These are phyloP conservation scores for Drosophila prosaltans DNA, from an alignment of 1,140 invertebrate genomes.

Conservation along the genomic window DNA sequence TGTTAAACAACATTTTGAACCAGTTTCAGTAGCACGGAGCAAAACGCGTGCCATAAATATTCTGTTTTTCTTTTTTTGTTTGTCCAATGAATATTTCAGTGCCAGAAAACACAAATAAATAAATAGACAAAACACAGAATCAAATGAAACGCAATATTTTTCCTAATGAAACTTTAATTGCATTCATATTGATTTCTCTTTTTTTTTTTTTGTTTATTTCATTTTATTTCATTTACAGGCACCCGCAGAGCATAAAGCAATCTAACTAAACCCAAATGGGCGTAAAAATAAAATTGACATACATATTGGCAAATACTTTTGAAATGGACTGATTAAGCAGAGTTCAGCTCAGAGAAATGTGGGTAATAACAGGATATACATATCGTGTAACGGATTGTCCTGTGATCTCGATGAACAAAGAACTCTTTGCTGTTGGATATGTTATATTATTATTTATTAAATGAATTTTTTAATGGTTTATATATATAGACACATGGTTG, in stretches of 20 bases:
- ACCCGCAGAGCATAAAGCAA: not conserved
- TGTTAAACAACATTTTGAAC: slow-evolving; percentile 63
- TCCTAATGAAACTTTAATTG: slow-evolving; percentile 67
- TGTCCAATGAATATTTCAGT: slow-evolving; percentile 42
- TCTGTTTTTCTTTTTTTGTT: slow-evolving; percentile 13
- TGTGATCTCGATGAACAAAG: too few species aligned
- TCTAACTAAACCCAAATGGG: not conserved
- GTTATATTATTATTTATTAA: too few species aligned
- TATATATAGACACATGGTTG: too few species aligned
- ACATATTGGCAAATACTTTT: not conserved
- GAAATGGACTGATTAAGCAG: not conserved
- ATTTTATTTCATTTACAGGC: not conserved
- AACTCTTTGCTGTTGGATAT: too few species aligned
- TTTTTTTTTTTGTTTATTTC: slow-evolving; percentile 13
- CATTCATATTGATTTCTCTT: slow-evolving; percentile 45
- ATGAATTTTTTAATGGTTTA: too few species aligned
- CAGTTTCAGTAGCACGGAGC: slow-evolving; percentile 68
- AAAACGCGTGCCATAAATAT: slow-evolving; percentile 47
- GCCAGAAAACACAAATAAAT: slow-evolving; percentile 5
- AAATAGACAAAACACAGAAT: not conserved
- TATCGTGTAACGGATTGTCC: too few species aligned
- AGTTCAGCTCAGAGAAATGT: too few species aligned
- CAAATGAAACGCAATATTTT: slow-evolving; percentile 10
- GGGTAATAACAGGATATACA: too few species aligned
- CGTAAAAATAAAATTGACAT: not conserved